Percentiles rank a stretch among this genome's conserved stretches.
These are phyloP conservation scores for Chloroclysta siterata DNA, from an alignment of 2,888 invertebrate species.

Conservation along the genomic window DNA sequence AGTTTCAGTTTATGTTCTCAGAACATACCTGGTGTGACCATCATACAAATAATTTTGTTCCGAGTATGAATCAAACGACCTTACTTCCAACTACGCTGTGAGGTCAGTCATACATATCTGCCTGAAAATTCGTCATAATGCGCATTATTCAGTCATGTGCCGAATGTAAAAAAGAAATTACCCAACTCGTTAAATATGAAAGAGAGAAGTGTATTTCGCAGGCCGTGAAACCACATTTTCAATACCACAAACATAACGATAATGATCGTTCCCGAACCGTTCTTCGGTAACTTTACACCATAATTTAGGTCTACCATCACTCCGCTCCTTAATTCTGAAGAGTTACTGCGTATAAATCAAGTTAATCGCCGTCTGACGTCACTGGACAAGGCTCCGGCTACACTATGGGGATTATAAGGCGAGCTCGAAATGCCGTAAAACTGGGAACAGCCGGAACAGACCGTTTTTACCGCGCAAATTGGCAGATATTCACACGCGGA, in stretches of 20 bases:
- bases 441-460: constrained; percentile 15
- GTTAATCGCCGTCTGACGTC: constrained; percentile 54
- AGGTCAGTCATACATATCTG: no score
- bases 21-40: no score
- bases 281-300: constrained; percentile 41
- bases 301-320: constrained; percentile 43
- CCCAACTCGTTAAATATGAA: constrained; percentile 7
- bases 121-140: neutral
- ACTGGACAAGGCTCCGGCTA: constrained; percentile 43
- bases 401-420: constrained; percentile 35
- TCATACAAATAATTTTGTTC: no score
- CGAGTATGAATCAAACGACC: no score
- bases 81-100: no score
- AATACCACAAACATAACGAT: constrained; percentile 20
- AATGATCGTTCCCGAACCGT: constrained; percentile 14
- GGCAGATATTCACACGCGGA: constrained; percentile 19
- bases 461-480: constrained; percentile 23
- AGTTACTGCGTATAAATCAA: constrained; percentile 56
- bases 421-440: constrained; percentile 21
- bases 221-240: constrained; percentile 14
- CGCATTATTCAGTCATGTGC: neutral
- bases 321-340: constrained; percentile 43
- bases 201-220: constrained; percentile 5
- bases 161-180: neutral
- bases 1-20: no score